Evolutionary conservation across 37 sponge, comb jelly and placozoan species (phyloP), one percentile per base, ranked within the genome.

Genomic region (Haliclona indistincta): DNA sequence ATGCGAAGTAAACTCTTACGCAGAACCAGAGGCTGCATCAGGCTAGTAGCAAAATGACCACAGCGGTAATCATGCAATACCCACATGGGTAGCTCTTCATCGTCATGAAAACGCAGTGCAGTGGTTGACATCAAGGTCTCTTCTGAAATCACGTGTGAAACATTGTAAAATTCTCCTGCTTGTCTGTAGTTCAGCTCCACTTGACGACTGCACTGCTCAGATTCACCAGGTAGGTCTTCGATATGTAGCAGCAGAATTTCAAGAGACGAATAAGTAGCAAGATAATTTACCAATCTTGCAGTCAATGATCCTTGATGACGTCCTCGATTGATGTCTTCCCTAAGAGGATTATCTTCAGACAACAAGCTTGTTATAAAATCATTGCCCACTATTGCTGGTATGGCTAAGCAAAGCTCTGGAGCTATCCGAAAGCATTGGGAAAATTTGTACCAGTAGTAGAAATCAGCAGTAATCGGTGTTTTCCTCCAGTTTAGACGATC

Each of bases 341-440:
- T n/a, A n/a, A n/a, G n/a, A n/a, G n/a, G n/a, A n/a, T 25, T 26
- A 58, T 58, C 28, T 6, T 58, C 23, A 8, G 11, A 20, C n/a
- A 58, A 8, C 11, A 33, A 15, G 5, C 26, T 38, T 44, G 71
- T 29, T 67, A 58, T 2, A 42, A 89, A 89, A 61, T 89, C 90
- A 56, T 89, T 89, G 0, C 90, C 86, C 15, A 70, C 36, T 26
- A 89, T 60, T n/a, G 85, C 68, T 10, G 90, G 90, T 44, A 89
- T 84, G 6, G 68, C 33, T 19, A 74, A 35, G 10, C 74, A 60
- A 28, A 89, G 66, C 2, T 54, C 52, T 32, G 38, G 60, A 53
- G 74, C 64, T 13, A 10, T 17, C 63, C 37, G 51, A 29, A 45
- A 79, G 51, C 49, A 67, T 66, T 26, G 28, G 43, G 28, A 40